Evolutionary conservation across 2,888 invertebrate species (phyloP).

Genomic region (Noctua janthina): DNA sequence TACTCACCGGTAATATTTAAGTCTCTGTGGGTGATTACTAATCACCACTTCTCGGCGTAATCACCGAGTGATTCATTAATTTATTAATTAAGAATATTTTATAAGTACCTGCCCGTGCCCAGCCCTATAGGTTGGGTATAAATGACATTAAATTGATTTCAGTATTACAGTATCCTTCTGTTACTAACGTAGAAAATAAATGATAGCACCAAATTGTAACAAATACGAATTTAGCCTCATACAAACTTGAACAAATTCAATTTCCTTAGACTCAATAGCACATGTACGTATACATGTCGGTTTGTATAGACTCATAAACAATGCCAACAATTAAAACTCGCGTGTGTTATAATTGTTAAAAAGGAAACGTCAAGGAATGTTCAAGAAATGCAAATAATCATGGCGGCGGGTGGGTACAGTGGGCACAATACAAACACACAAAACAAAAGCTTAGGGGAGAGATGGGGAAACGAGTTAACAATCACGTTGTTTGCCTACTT

Average conservation of each 20-base stretch:
- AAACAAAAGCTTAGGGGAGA: slow-evolving; percentile 59
- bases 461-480: slow-evolving; percentile 60
- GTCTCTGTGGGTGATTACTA: slow-evolving; percentile 12
- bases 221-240: not conserved
- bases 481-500: slow-evolving; percentile 59
- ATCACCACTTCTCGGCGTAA: slow-evolving; percentile 23
- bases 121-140: not conserved
- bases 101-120: not conserved
- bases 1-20: not conserved
- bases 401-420: slow-evolving; percentile 49
- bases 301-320: slow-evolving; percentile 19
- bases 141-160: slow-evolving; percentile 16
- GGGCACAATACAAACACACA: slow-evolving; percentile 50
- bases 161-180: not conserved
- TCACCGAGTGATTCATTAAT: slow-evolving; percentile 10
- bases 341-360: slow-evolving; percentile 60
- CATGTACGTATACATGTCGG: not conserved
- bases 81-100: slow-evolving; percentile 19
- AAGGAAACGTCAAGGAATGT: slow-evolving; percentile 58
- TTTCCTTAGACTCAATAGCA: not conserved
- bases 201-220: not conserved
- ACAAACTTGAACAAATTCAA: slow-evolving; percentile 1
- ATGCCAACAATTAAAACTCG: slow-evolving; percentile 48
- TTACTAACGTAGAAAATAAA: not conserved
- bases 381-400: slow-evolving; percentile 64